phyloP scores from a whole-genome alignment of 2,113 vertebrate genomes.

The Nycticorax nycticorax region DNA sequence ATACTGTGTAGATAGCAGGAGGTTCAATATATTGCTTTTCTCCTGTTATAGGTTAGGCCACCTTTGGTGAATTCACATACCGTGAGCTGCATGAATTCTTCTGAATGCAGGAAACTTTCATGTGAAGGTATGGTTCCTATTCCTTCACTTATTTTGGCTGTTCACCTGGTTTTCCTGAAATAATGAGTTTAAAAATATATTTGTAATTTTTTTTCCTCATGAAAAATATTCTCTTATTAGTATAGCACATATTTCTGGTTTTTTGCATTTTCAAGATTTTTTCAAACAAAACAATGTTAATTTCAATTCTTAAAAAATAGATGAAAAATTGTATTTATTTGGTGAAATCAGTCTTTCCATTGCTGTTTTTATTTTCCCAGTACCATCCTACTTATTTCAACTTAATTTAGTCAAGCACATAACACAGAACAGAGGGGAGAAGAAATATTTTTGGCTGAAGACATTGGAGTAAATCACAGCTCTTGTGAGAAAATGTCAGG shows the following conservation, averaged over 20 bases:
- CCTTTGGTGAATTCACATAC: background rate
- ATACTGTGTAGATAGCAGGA: background rate
- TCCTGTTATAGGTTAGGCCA: background rate
- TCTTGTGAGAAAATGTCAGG: slow-evolving; percentile 62
- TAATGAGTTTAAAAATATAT: background rate
- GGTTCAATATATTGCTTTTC: background rate
- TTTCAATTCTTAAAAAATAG: background rate
- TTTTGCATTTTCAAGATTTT: background rate
- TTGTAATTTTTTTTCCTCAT: background rate
- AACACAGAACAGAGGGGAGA: slow-evolving; percentile 25
- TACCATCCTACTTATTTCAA: background rate
- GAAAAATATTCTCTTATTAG: background rate
- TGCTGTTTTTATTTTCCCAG: background rate
- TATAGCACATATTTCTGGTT: background rate
- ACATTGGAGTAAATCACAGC: slow-evolving; percentile 47
- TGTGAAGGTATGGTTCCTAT: background rate
- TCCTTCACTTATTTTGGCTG: accelerated
- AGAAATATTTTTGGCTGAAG: slow-evolving; percentile 63
- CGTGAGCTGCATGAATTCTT: background rate
- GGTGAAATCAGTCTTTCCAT: background rate
- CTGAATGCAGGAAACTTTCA: background rate
- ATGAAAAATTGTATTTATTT: background rate
- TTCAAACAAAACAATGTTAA: background rate
- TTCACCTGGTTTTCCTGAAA: background rate
- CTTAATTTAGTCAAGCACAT: background rate